Base-by-base conservation (phyloP, 1,140 invertebrate genomes). In the Drosophila tristis region DNA sequence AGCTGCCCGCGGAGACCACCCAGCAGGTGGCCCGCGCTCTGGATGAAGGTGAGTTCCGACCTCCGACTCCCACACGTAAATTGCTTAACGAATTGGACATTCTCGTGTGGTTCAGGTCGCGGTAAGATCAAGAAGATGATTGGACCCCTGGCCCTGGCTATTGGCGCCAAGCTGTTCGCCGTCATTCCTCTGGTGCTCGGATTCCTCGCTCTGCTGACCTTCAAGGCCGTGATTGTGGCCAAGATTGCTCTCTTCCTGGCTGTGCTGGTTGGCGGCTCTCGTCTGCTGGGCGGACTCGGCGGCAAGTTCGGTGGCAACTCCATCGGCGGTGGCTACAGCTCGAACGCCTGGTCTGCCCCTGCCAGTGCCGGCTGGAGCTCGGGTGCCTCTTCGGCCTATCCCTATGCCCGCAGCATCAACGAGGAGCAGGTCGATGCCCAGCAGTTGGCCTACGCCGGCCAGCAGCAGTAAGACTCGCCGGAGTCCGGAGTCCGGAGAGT, bases 221-320 rank as follows among this genome's bases (percentile, higher is more conserved):
- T 94, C 39, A 96, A 96, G 91, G 96, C 96, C 15, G 92, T 96
- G 15, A 92, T 96, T 45, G 93, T 96, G 5, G 95, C 95, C 43
- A 97, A 96, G 90, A 91, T 96, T 43, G 96, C 96, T 4, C 94
- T 97, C 59, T 84, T 96, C 43, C 91, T 96, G 20, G 95, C 95
- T 23, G 93, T 94, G 0, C 91, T 96, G 9, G 76, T 96, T 13
- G 94, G 94, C 1, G 93, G 96, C 75, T 95, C 96, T 68, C 96
- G 94, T 78, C 92, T 96, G 48, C 92, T 95, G 64, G 93, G 93
- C 35, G 93, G 93, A 4, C 93, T 93, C 13, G 82, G 82, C 39
- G 90, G 90, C 51, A 90, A 91, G 51, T 80, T 93, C 49, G 74
- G 75, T 15, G 90, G 87, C 25, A 71, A 44, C 63, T 51, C 70